Percentiles rank a stretch among this genome's conserved stretches.
Evolutionary conservation across 2,113 vertebrate genomes (phyloP).

Genomic region (Pluvialis apricaria): DNA sequence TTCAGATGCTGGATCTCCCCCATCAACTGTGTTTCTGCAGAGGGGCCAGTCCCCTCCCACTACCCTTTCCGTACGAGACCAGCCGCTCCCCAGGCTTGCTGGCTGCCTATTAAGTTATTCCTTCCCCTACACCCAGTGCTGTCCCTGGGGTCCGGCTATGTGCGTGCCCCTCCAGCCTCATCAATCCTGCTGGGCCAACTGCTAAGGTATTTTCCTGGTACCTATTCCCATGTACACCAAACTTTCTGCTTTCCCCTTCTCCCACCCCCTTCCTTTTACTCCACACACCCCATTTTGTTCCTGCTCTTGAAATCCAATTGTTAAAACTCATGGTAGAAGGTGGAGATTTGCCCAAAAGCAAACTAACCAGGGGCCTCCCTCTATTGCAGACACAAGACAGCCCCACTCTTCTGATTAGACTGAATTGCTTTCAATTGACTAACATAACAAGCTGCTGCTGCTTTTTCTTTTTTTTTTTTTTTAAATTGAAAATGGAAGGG

Average conservation of each 20-base stretch:
- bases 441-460: slow-evolving; percentile 55
- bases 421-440: slow-evolving; percentile 70
- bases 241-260: neutral
- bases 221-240: neutral
- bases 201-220: neutral
- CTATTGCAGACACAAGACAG: neutral
- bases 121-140: neutral
- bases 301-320: neutral
- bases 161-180: fast-evolving
- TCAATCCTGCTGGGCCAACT: neutral
- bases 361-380: neutral
- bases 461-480: slow-evolving; percentile 53
- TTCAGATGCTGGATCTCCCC: neutral
- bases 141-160: neutral
- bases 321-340: neutral
- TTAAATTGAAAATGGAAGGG: slow-evolving; percentile 72
- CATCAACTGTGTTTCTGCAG: neutral
- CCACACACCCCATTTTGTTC: neutral
- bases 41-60: neutral
- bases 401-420: neutral
- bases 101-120: neutral
- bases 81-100: neutral
- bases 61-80: neutral
- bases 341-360: slow-evolving; percentile 30
- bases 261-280: neutral